Conservation (phyloP, 2,113 vertebrate species). For the Sylvilagus bachmani region DNA sequence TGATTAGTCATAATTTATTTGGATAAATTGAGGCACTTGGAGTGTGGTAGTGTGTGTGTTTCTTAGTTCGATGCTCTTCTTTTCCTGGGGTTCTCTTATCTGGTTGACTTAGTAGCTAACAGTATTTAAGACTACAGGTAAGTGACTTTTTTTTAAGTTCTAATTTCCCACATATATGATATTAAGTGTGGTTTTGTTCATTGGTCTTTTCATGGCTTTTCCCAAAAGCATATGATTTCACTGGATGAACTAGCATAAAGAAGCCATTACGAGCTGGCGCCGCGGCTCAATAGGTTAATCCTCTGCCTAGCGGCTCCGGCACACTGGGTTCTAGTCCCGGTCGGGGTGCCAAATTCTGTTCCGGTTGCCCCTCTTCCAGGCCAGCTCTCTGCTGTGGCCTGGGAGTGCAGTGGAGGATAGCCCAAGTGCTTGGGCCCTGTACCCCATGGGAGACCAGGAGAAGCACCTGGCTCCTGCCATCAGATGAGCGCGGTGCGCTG, state of each 20-base stretch:
- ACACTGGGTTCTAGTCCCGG: no score
- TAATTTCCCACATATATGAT: slow-evolving; percentile 17
- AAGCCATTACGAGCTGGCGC: not conserved
- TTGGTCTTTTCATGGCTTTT: slow-evolving; percentile 23
- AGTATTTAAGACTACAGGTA: slow-evolving; percentile 7
- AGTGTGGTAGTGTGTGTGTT: not conserved
- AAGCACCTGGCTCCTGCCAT: no score
- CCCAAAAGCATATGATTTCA: slow-evolving; percentile 40
- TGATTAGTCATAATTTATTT: slow-evolving; percentile 17
- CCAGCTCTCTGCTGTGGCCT: no score
- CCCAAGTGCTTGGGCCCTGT: no score
- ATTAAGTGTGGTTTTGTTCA: not conserved
- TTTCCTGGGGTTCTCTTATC: not conserved
- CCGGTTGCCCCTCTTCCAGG: no score
- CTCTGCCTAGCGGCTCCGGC: no score
- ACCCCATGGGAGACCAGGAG: no score
- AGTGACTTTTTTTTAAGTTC: not conserved
- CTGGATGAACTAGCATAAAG: not conserved
- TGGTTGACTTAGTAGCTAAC: not conserved
- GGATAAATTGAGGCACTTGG: slow-evolving; percentile 3
- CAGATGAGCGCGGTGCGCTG: no score
- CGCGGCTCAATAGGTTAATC: no score
- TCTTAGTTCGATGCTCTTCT: not conserved
- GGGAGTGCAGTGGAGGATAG: no score
- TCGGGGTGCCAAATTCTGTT: no score